Evolutionary conservation across 2,797 vertebrate species (phyloP), one percentile per base, ranked within the genome.

Genomic region (Malurus splendens): DNA sequence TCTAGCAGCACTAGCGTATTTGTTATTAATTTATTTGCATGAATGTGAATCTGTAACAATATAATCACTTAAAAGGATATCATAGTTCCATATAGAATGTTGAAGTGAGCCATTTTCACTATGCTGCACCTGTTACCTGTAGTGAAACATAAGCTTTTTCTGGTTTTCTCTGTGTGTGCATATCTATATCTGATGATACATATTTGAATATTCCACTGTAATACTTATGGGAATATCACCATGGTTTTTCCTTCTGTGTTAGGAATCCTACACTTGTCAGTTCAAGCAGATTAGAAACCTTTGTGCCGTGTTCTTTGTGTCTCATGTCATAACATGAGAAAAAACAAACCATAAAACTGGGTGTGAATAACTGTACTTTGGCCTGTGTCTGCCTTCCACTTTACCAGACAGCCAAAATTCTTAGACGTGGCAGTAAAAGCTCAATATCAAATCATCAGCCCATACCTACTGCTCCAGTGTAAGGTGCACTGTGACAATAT

Each of bases 271-370:
- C 36, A 7, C 83, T 87, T 60, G 47, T 84, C 47, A 75, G 8
- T 54, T 87, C 18, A 57, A 72, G 66, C 66, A 83, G 54, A 52
- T 38, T 38, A 65, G 57, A 77, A 91, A 39, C 39, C 71, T 86
- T 82, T 91, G 67, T 88, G 64, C 82, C 6, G 8, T 86, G 48
- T 64, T 93, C 57, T 62, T 80, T 61, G 9, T 65, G 51, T 64
- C 75, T 94, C 62, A 7, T 87, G 90, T 92, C 87, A 55, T 82
- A 93, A 93, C 89, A 87, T n/a, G 89, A 93, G 78, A 83, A 81
- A 91, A 89, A 82, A 33, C 84, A 92, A 93, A 52, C 71, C 76
- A 55, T 95, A 90, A 95, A 95, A 75, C 59, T 87, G 91, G 66
- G 87, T 66, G 80, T 94, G 94, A 95, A 66, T 87, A 85, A 82